Evolutionary conservation across 2,113 vertebrate genomes (phyloP).

Genomic region (Sprattus sprattus): DNA sequence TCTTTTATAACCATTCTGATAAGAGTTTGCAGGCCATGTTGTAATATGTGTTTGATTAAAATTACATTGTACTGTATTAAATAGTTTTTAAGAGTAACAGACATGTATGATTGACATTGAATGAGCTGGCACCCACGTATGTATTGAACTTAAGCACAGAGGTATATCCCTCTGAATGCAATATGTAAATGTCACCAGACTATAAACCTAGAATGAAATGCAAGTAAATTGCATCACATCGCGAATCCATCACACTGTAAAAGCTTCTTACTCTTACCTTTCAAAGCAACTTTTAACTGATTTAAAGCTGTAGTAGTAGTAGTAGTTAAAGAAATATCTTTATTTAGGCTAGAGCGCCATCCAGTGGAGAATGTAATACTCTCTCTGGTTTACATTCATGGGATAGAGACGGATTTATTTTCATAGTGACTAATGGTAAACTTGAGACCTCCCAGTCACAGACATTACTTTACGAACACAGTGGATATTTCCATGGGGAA

Average conservation of each 20-base stretch:
- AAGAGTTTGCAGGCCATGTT: neutral
- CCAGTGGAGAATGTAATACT: constrained; percentile 59
- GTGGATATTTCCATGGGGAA: neutral
- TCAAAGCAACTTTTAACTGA: neutral
- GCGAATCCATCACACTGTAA: neutral
- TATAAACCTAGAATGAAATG: neutral
- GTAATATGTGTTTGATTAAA: neutral
- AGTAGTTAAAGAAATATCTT: neutral
- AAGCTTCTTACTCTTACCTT: neutral
- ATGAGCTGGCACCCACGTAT: neutral
- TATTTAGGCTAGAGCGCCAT: constrained; percentile 57
- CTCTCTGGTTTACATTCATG: neutral
- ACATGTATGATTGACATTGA: neutral
- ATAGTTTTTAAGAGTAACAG: too few relatives aligned
- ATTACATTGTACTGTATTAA: neutral
- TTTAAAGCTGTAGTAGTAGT: neutral
- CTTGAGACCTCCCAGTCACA: too few relatives aligned
- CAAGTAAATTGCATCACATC: neutral
- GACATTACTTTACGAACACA: too few relatives aligned
- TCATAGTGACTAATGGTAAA: too few relatives aligned
- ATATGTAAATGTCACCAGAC: neutral
- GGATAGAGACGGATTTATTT: too few relatives aligned
- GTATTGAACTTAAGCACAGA: neutral
- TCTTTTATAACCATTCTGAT: neutral
- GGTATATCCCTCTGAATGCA: neutral